Base-by-base conservation (phyloP, 1,140 invertebrate species). In the Cyclargus thomasi region DNA sequence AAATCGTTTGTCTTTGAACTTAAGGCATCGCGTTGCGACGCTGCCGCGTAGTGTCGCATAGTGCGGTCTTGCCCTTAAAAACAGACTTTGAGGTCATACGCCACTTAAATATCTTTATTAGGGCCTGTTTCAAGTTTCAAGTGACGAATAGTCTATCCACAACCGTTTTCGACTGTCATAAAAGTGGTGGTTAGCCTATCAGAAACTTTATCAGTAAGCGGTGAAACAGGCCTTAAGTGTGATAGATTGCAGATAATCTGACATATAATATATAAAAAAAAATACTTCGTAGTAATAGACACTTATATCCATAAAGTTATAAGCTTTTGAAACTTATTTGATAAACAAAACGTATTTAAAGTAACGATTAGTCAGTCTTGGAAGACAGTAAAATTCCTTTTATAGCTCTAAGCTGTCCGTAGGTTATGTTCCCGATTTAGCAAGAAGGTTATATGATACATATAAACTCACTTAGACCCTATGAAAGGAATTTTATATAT, bases 291-390 rank as follows among this genome's bases (percentile, higher is more conserved):
- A 23, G 23, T 2, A 21, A 62, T 21, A 62, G 23, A 62, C 20
- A 20, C 11, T 62, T 14, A 62, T 39, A 6, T 39, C 10, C 36
- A 39, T 39, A 23, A 62, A 62, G 20, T 62, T 29, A 29, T 29
- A 23, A 62, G 22, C 22, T 62, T 16, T 16, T 2, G 59, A 62
- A 18, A 23, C 20, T 62, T 62, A 20, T 4, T 14, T 47, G 14
- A 14, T 47, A 14, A 47, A 47, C 39, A 47, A 47, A 36, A 65
- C 18, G 6, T 53, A 65, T 65, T 53, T 39, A 79, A 77, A 77
- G 79, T 77, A 82, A 76, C 62, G 65, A 81, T 80, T 80, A 84
- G 76, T 84, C 80, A 84, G 80, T 84, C 82, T 84, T 82, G 67
- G 71, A 76, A 80, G 75, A 81, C 76, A 70, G 53, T 78, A 74